A percentile compares a stretch with the other conserved stretches of the same genome.
Conservation (phyloP, 2,797 vertebrate species). For the Oryzias dopingdopingensis region DNA sequence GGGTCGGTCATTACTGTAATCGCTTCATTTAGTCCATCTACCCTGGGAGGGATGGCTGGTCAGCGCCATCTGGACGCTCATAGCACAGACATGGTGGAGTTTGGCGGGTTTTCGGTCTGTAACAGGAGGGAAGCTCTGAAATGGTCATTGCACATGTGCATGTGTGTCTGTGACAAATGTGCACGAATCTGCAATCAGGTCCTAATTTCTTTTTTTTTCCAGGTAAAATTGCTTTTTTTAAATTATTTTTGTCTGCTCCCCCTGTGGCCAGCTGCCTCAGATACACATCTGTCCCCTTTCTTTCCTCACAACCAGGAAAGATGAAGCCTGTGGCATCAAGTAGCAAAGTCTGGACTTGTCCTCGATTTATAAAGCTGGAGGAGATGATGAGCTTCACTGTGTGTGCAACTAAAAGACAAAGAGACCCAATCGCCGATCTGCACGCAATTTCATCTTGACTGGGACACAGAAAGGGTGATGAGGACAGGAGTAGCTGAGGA, state of each 20-base stretch:
- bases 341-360: constrained; percentile 27
- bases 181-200: constrained; percentile 16
- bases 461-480: constrained; percentile 42
- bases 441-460: constrained; percentile 52
- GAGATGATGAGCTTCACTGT: constrained; percentile 26
- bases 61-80: constrained; percentile 76
- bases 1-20: constrained; percentile 76
- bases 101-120: constrained; percentile 49
- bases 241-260: constrained; percentile 21
- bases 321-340: constrained; percentile 37
- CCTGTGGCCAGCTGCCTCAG: constrained; percentile 26
- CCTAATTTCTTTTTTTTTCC: constrained; percentile 22
- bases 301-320: constrained; percentile 33
- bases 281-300: constrained; percentile 37
- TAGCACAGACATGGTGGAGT: constrained; percentile 32
- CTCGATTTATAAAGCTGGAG: constrained; percentile 20
- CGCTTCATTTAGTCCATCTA: constrained; percentile 74
- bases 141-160: constrained; percentile 27
- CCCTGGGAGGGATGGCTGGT: constrained; percentile 72
- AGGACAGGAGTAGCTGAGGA: constrained; percentile 45
- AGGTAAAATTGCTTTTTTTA: constrained; percentile 29
- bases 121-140: constrained; percentile 55
- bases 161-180: constrained; percentile 17
- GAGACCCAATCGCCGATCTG: constrained; percentile 43
- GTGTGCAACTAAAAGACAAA: constrained; percentile 14